Percentiles rank a stretch among this genome's conserved stretches.
phyloP scores from a whole-genome alignment of 2,113 vertebrate species.

The Notechis scutatus region DNA sequence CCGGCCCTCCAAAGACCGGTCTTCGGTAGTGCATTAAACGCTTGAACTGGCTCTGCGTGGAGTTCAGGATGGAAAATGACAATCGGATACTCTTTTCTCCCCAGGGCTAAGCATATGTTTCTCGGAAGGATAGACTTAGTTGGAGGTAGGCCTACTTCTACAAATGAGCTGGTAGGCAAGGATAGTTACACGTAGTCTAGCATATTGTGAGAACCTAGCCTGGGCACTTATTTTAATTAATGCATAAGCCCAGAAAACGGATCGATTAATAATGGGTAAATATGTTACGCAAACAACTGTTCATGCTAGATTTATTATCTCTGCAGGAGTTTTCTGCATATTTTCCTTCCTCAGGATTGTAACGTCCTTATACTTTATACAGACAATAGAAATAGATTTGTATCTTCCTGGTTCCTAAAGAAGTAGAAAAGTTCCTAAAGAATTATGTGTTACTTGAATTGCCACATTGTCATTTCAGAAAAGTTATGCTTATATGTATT shows the following conservation, averaged over 20 bases:
- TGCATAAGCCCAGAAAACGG: not conserved
- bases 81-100: not conserved
- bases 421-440: too few relatives aligned
- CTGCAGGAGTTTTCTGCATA: not conserved
- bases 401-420: not conserved
- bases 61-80: not conserved
- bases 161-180: not conserved
- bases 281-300: not conserved
- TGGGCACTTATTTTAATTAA: not conserved
- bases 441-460: not conserved
- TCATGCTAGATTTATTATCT: not conserved
- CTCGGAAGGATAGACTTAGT: not conserved
- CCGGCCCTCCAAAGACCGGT: constrained; percentile 4
- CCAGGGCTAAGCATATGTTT: not conserved
- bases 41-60: not conserved
- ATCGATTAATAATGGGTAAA: not conserved
- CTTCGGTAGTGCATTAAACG: not conserved
- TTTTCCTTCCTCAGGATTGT: not conserved
- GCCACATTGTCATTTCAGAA: not conserved
- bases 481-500: not conserved
- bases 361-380: not conserved
- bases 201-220: not conserved
- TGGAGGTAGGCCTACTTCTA: not conserved
- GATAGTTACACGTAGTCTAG: not conserved
- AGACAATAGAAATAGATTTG: not conserved